Percentiles rank a stretch among this genome's conserved stretches.
phyloP scores from a whole-genome alignment of 2,888 invertebrate genomes.

The Chironomus riparius region DNA sequence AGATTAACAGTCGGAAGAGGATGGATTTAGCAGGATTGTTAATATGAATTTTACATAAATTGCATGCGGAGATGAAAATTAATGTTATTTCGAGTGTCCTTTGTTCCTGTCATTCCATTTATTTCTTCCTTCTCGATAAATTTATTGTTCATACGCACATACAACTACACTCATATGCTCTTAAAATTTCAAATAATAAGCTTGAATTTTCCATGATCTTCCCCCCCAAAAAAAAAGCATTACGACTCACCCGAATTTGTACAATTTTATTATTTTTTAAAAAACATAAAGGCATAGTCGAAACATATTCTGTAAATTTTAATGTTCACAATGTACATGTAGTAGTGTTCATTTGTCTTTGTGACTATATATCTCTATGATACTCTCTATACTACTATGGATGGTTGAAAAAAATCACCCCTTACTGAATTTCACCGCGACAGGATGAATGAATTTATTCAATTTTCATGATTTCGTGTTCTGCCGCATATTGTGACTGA shows the following conservation, averaged over 20 bases:
- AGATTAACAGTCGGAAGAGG: too few relatives aligned
- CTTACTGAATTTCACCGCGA: conserved; percentile 3
- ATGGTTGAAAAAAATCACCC: conserved; percentile 7
- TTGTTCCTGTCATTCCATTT: neutral
- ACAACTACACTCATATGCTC: neutral
- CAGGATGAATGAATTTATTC: neutral
- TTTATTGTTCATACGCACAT: neutral
- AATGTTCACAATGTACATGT: neutral
- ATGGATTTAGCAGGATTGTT: too few relatives aligned
- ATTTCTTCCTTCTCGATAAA: neutral
- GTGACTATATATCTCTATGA: neutral
- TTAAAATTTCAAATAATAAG: neutral
- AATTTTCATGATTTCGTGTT: conserved; percentile 20
- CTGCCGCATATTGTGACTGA: conserved; percentile 1
- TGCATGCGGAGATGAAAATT: neutral
- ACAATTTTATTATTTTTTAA: neutral
- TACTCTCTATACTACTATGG: too few relatives aligned
- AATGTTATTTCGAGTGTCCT: conserved; percentile 9
- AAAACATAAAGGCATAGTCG: too few relatives aligned
- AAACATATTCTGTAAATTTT: neutral
- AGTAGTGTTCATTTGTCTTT: neutral
- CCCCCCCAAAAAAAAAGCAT: neutral
- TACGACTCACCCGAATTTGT: neutral
- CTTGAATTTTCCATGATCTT: neutral
- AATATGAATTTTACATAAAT: too few relatives aligned